phyloP scores from a whole-genome alignment of 53 echinoderm and acorn worm species.

The Arbacia lixula region DNA sequence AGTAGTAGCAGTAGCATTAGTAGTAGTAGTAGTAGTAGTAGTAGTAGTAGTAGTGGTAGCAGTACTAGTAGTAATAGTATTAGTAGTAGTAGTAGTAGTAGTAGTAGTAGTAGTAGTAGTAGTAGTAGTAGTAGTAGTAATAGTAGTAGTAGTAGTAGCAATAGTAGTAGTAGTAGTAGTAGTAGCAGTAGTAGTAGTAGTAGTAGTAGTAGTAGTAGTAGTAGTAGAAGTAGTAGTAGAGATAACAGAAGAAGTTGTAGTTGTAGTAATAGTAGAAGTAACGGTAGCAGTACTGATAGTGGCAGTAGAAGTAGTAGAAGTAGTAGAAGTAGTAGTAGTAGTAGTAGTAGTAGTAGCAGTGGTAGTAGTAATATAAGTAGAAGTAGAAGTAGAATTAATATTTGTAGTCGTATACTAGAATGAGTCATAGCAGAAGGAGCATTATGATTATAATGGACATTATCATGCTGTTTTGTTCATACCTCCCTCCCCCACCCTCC shows the following conservation, averaged over 20 bases:
- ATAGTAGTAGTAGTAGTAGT: background rate
- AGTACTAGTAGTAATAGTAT: no score
- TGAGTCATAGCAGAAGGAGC: background rate
- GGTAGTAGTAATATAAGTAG: background rate
- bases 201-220: background rate
- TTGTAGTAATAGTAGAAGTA: background rate
- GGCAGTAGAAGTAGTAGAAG: background rate
- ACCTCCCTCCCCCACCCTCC: no score
- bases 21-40: no score
- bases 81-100: no score
- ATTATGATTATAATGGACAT: no score
- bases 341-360: background rate
- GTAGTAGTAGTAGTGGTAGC: no score
- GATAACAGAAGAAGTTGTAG: background rate
- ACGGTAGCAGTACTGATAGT: background rate
- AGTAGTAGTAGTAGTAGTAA: no score
- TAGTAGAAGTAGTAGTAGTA: background rate
- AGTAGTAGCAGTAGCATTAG: no score
- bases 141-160: constrained; percentile 2
- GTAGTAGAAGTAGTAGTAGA: background rate
- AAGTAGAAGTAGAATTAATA: background rate
- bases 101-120: no score
- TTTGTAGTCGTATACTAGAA: background rate
- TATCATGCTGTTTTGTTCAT: no score
- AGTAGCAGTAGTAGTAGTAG: background rate